A percentile compares a stretch with the other conserved stretches of the same genome.
These are phyloP conservation scores for Caenorhabditis afra DNA, from an alignment of 2,888 invertebrate species.

Conservation along the genomic window DNA sequence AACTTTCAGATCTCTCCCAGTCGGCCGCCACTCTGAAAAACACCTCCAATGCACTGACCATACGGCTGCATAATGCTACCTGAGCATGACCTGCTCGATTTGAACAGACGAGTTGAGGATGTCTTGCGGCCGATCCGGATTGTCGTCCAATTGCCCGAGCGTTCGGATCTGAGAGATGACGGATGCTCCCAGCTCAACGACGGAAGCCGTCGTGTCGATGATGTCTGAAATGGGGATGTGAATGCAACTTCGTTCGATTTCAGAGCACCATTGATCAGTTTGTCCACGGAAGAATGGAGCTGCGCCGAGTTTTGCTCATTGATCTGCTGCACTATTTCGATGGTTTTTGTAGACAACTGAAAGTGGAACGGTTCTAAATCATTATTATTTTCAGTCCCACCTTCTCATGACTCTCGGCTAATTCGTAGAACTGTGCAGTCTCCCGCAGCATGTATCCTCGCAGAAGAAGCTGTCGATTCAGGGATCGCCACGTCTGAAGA, in stretches of 20 bases:
- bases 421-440: slow-evolving; percentile 87
- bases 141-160: slow-evolving; percentile 87
- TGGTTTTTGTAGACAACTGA: slow-evolving; percentile 46
- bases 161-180: slow-evolving; percentile 87
- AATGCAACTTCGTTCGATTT: neutral
- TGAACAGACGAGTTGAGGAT: slow-evolving; percentile 82
- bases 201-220: slow-evolving; percentile 88
- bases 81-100: slow-evolving; percentile 81
- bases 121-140: slow-evolving; percentile 83
- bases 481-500: slow-evolving; percentile 87
- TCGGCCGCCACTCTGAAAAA: slow-evolving; percentile 71
- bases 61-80: slow-evolving; percentile 56
- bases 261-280: slow-evolving; percentile 48
- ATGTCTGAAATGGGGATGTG: slow-evolving; percentile 82
- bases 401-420: slow-evolving; percentile 81
- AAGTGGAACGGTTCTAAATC: neutral
- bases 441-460: slow-evolving; percentile 88
- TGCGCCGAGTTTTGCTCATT: slow-evolving; percentile 41
- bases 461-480: slow-evolving; percentile 87
- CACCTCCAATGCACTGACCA: neutral
- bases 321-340: slow-evolving; percentile 49
- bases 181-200: slow-evolving; percentile 86
- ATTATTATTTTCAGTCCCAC: slow-evolving; percentile 80
- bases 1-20: slow-evolving; percentile 73
- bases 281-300: slow-evolving; percentile 39